phyloP scores from a whole-genome alignment of 2,888 invertebrate species.

The Tipula confusa region DNA sequence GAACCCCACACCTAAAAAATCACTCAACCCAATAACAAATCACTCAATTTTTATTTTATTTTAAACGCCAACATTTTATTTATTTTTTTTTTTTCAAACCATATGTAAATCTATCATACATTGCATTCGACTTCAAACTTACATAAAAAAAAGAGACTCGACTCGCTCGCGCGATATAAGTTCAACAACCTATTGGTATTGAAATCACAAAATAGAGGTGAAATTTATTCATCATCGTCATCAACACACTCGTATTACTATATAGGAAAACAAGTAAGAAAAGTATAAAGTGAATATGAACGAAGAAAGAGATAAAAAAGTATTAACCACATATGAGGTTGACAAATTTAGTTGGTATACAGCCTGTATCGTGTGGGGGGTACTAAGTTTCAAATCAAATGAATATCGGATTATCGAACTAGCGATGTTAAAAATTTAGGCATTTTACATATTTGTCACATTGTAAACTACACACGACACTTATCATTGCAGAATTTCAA shows the following conservation, averaged over 20 bases:
- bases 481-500: too few species aligned
- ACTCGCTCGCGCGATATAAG: not conserved
- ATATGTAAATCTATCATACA: not conserved
- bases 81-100: not conserved
- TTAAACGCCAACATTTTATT: not conserved
- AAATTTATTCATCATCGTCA: not conserved
- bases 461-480: too few species aligned
- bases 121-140: not conserved
- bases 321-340: not conserved
- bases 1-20: not conserved
- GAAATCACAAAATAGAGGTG: constrained; percentile 12
- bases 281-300: not conserved
- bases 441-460: too few species aligned
- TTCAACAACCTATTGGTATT: constrained; percentile 6
- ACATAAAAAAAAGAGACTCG: not conserved
- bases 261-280: not conserved
- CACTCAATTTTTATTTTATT: not conserved
- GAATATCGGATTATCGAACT: not conserved
- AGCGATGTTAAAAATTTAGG: too few species aligned
- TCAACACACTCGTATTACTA: too few species aligned
- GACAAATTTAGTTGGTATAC: not conserved
- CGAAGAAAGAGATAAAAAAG: not conserved
- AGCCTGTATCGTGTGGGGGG: not conserved
- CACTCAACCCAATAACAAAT: not conserved
- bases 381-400: not conserved